Evolutionary conservation across 2,797 vertebrate genomes (phyloP).

Genomic region (Eidolon dupreanum): DNA sequence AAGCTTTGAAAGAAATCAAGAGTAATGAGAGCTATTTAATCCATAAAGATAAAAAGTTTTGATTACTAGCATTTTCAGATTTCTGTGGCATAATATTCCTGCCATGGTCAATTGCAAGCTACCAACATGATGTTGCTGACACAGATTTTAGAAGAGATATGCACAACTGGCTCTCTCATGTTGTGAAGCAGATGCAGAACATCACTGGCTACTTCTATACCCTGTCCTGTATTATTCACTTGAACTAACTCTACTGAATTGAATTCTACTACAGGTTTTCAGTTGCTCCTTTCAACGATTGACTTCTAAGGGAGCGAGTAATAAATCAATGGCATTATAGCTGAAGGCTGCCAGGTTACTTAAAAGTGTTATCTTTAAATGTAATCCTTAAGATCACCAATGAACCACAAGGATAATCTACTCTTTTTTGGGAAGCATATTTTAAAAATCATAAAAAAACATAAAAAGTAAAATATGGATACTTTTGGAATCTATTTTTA

Average conservation of each 20-base stretch:
- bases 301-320: not conserved
- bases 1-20: constrained; percentile 33
- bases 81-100: not conserved
- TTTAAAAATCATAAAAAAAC: constrained; percentile 28
- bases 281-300: not conserved
- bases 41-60: not conserved
- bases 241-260: not conserved
- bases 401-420: constrained; percentile 45
- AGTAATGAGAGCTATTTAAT: not conserved
- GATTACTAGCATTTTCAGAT: not conserved
- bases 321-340: not conserved
- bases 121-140: not conserved
- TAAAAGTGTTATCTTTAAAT: constrained; percentile 15
- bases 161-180: not conserved
- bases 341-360: not conserved
- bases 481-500: constrained; percentile 31
- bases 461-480: not conserved
- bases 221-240: not conserved
- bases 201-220: not conserved
- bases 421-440: not conserved
- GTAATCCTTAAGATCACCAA: not conserved
- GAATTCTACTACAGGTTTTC: not conserved
- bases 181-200: not conserved
- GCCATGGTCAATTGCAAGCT: not conserved
- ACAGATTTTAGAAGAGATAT: not conserved